Conservation (phyloP, 2,113 vertebrate species). For the Daboia siamensis region DNA sequence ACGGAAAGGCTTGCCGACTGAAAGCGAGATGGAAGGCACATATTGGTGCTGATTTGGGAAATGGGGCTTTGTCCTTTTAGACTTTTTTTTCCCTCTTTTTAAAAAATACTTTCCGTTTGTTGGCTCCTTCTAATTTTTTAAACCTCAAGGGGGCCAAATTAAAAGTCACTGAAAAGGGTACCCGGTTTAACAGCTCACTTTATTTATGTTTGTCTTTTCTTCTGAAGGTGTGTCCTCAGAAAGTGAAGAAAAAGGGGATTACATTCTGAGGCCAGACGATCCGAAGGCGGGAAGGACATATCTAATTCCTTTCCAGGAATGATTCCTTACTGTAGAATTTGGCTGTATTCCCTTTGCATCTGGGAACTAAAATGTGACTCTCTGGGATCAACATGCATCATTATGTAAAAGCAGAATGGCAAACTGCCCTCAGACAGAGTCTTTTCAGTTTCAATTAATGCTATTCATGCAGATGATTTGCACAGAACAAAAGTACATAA, state of each 20-base stretch:
- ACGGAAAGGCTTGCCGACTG: background rate
- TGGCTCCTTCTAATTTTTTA: background rate
- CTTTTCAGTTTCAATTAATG: background rate
- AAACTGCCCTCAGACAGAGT: slow-evolving; percentile 26
- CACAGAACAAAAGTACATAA: slow-evolving; percentile 33
- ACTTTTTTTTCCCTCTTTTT: background rate
- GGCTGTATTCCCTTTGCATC: background rate
- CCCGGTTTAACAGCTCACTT: background rate
- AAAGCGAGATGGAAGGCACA: background rate
- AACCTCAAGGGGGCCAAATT: background rate
- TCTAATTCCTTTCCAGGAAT: slow-evolving; percentile 53
- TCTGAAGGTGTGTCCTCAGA: background rate
- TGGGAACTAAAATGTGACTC: background rate
- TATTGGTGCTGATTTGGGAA: background rate
- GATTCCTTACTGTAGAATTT: slow-evolving; percentile 3
- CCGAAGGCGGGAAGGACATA: slow-evolving; percentile 40
- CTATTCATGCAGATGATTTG: background rate
- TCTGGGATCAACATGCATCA: background rate
- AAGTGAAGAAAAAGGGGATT: slow-evolving; percentile 11
- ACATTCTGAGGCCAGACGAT: slow-evolving; percentile 55
- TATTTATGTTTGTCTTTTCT: background rate
- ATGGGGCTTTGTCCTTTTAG: background rate
- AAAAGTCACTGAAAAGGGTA: background rate
- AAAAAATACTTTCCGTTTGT: background rate
- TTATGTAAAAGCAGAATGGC: slow-evolving; percentile 47